These are phyloP conservation scores for Willisornis vidua DNA, from an alignment of 2,113 vertebrate species.

Conservation along the genomic window DNA sequence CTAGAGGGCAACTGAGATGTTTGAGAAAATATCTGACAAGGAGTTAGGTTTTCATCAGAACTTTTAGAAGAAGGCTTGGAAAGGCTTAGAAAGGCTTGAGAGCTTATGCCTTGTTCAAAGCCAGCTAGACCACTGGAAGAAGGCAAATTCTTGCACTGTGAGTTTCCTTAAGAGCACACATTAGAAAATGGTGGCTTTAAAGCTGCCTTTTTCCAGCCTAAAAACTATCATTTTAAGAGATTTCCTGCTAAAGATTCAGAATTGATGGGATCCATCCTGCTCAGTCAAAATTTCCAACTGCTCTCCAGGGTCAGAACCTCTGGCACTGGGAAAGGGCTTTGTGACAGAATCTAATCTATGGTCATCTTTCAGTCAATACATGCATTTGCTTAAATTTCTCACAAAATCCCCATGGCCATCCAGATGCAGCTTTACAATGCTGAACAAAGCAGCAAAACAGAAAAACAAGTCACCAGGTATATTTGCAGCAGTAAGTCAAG, in stretches of 20 bases:
- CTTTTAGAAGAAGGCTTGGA: neutral
- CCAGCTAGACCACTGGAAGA: neutral
- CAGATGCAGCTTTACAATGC: neutral
- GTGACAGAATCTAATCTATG: neutral
- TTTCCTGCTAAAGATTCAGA: neutral
- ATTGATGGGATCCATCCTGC: neutral
- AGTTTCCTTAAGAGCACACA: neutral
- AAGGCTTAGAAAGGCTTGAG: neutral
- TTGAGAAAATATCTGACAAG: neutral
- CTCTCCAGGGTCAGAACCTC: neutral
- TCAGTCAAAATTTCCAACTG: neutral
- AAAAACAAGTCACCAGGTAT: neutral
- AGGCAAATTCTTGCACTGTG: neutral
- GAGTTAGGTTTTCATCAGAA: neutral
- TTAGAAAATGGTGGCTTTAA: neutral
- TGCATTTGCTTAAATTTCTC: neutral
- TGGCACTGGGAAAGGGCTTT: neutral
- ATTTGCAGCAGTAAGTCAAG: constrained; percentile 7
- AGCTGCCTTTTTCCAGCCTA: neutral
- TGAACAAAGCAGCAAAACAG: neutral
- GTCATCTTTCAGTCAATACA: neutral
- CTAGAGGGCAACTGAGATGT: neutral
- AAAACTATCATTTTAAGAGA: neutral
- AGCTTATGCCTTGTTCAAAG: neutral
- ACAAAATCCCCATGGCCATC: neutral